phyloP scores from a whole-genome alignment of 1,140 invertebrate species.

The Drosophila pseudoobscura region DNA sequence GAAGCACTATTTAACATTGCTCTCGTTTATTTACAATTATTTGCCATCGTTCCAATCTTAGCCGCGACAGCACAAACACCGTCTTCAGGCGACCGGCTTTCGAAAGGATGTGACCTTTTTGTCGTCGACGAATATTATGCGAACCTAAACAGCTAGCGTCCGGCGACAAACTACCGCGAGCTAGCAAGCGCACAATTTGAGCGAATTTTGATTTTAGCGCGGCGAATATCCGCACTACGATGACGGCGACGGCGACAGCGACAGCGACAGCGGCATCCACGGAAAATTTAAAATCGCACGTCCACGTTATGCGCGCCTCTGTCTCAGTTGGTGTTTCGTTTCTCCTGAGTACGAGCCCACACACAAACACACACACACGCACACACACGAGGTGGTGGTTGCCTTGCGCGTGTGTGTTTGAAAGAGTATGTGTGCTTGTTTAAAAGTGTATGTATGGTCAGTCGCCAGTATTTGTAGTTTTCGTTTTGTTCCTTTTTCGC shows the following conservation, averaged over 20 bases:
- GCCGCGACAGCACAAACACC: constrained; percentile 45
- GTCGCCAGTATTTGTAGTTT: constrained; percentile 57
- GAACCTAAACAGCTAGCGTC: constrained; percentile 76
- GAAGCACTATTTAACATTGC: too few relatives aligned
- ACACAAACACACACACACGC: constrained; percentile 16
- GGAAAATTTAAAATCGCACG: constrained; percentile 62
- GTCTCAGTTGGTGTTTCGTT: constrained; percentile 23
- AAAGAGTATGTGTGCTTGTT: constrained; percentile 56
- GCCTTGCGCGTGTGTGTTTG: constrained; percentile 38
- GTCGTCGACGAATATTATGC: constrained; percentile 66
- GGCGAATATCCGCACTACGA: constrained; percentile 78
- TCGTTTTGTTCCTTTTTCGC: constrained; percentile 56
- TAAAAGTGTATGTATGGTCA: constrained; percentile 65
- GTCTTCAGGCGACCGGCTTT: constrained; percentile 69
- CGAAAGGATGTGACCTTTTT: constrained; percentile 75
- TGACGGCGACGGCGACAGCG: constrained; percentile 19
- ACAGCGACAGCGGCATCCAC: constrained; percentile 26
- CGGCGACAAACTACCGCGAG: constrained; percentile 79
- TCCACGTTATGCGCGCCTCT: constrained; percentile 54
- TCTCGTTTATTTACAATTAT: constrained; percentile 8
- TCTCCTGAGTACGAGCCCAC: constrained; percentile 57
- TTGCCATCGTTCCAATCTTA: constrained; percentile 33
- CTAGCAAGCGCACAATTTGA: constrained; percentile 65
- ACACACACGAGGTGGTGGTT: constrained; percentile 29
- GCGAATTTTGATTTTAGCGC: constrained; percentile 82